phyloP scores from a whole-genome alignment of 2,888 invertebrate genomes.

The Pseudanteris insignis region DNA sequence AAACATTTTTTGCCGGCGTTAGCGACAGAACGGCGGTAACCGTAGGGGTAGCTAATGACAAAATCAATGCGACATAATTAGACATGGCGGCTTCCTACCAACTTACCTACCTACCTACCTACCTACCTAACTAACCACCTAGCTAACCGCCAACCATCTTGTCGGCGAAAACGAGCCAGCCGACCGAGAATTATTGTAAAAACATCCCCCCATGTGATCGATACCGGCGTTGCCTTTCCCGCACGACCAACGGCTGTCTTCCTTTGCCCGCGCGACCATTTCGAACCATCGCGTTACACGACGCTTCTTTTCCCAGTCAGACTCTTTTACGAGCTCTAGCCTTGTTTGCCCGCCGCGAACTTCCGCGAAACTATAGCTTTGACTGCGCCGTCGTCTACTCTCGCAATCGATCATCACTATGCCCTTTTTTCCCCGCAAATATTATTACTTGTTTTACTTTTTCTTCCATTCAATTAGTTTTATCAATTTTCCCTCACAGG shows the following conservation, averaged over 20 bases:
- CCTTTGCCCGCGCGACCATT: conserved; percentile 32
- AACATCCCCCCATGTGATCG: conserved; percentile 61
- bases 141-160: conserved; percentile 38
- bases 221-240: conserved; percentile 47
- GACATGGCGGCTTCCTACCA: conserved; percentile 47
- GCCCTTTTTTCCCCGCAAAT: too few species aligned
- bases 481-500: too few species aligned
- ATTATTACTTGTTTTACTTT: too few species aligned
- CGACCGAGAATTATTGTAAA: conserved; percentile 59
- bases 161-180: conserved; percentile 36
- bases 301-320: conserved; percentile 16
- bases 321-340: conserved; percentile 35
- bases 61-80: conserved; percentile 67
- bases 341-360: too few species aligned
- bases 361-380: conserved; percentile 35
- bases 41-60: conserved; percentile 64
- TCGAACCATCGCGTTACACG: conserved; percentile 28
- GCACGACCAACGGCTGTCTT: conserved; percentile 31
- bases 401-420: too few species aligned
- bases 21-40: conserved; percentile 45
- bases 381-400: conserved; percentile 6
- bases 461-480: too few species aligned
- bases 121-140: conserved; percentile 28
- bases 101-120: conserved; percentile 42
- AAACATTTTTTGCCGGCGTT: conserved; percentile 53